A percentile compares a stretch with the other conserved stretches of the same genome.
Conservation (phyloP, 1,140 invertebrate species). For the Aphelenchoides fujianensis region DNA sequence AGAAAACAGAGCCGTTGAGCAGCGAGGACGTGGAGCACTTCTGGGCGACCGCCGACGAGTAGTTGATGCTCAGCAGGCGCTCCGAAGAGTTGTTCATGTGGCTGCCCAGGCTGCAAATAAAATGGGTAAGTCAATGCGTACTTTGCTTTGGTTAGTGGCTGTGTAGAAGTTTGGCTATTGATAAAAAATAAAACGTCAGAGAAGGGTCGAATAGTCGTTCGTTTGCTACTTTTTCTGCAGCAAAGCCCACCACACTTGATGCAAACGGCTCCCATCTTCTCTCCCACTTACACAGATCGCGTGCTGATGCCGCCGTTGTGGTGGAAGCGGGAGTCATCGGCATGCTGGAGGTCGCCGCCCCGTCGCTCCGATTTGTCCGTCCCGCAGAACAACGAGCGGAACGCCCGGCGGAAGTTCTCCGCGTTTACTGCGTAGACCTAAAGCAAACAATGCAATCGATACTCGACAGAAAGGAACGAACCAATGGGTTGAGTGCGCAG, state of each 20-base stretch:
- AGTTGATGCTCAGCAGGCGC: slow-evolving; percentile 27
- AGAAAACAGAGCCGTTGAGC: slow-evolving; percentile 16
- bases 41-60: not conserved
- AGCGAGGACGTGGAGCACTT: not conserved
- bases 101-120: slow-evolving; percentile 22
- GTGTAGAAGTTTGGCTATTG: too few species aligned
- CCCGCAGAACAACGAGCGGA: slow-evolving; percentile 50
- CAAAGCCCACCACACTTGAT: too few species aligned
- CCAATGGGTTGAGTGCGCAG: slow-evolving; percentile 59
- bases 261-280: too few species aligned
- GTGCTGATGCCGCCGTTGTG: not conserved
- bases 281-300: too few species aligned
- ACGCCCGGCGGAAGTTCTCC: slow-evolving; percentile 60
- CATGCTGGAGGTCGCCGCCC: not conserved
- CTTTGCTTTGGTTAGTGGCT: too few species aligned
- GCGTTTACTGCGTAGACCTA: slow-evolving; percentile 58
- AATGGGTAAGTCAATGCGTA: too few species aligned
- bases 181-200: too few species aligned
- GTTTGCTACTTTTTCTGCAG: too few species aligned
- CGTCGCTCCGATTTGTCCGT: not conserved
- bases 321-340: not conserved
- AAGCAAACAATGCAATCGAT: too few species aligned
- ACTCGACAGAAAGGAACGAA: too few species aligned
- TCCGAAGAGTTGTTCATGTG: slow-evolving; percentile 18
- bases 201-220: too few species aligned